A percentile compares a stretch with the other conserved stretches of the same genome.
These are phyloP conservation scores for Stramonita haemastoma DNA, from an alignment of 2,888 invertebrate species.

Conservation along the genomic window DNA sequence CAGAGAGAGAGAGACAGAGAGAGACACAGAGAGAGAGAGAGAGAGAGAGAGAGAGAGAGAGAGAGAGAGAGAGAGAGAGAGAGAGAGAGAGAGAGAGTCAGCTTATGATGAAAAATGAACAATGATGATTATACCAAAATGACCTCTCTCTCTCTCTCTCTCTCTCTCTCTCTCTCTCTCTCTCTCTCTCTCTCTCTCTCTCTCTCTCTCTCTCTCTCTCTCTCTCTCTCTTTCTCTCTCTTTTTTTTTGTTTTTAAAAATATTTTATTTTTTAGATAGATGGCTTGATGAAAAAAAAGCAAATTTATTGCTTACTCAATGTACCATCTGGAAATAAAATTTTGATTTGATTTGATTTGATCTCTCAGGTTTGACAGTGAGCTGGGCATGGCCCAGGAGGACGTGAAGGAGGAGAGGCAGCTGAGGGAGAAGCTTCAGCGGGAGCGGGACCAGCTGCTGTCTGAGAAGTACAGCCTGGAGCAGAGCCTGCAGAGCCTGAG, in stretches of 20 bases:
- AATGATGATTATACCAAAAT: too few relatives aligned
- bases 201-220: not conserved
- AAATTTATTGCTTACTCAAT: too few relatives aligned
- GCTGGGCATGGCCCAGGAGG: constrained; percentile 87
- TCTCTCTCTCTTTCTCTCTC: not conserved
- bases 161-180: not conserved
- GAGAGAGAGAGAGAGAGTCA: not conserved
- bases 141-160: not conserved
- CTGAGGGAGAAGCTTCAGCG: constrained; percentile 88
- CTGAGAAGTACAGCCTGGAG: constrained; percentile 92
- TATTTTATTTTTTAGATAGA: too few relatives aligned
- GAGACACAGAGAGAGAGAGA: not conserved
- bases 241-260: not conserved
- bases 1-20: too few relatives aligned
- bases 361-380: constrained; percentile 83
- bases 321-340: too few relatives aligned
- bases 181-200: too few relatives aligned
- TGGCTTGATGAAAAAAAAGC: too few relatives aligned
- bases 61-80: not conserved
- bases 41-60: too few relatives aligned
- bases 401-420: constrained; percentile 87
- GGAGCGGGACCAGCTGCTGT: constrained; percentile 90
- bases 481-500: constrained; percentile 91
- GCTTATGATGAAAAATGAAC: too few relatives aligned
- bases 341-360: too few relatives aligned